A percentile compares a stretch with the other conserved stretches of the same genome.
These are phyloP conservation scores for Acomys russatus DNA, from an alignment of 2,797 vertebrate species.

Conservation along the genomic window DNA sequence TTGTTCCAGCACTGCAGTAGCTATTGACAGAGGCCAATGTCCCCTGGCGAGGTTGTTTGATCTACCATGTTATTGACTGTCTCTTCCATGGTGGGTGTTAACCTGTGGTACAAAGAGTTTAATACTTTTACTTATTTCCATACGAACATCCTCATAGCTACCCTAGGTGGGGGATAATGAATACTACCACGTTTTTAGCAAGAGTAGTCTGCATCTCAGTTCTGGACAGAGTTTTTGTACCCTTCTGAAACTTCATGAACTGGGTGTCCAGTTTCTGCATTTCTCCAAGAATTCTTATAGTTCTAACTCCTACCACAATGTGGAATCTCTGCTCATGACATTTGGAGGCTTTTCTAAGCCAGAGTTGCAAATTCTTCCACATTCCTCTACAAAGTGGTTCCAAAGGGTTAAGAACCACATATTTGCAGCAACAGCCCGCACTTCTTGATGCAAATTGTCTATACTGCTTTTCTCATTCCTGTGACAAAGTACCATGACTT, in stretches of 20 bases:
- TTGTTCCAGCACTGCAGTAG: neutral
- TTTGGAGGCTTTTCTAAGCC: neutral
- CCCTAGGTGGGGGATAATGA: neutral
- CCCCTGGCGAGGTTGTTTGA: neutral
- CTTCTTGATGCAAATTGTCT: neutral
- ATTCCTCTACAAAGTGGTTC: neutral
- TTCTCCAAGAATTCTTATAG: neutral
- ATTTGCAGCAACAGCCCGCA: neutral
- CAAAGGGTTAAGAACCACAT: neutral
- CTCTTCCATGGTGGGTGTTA: neutral
- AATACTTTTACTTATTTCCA: constrained; percentile 1
- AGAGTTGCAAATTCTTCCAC: neutral
- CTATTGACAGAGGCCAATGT: neutral
- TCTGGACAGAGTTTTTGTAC: neutral
- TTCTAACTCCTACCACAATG: neutral
- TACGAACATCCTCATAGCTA: neutral
- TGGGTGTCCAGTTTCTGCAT: neutral
- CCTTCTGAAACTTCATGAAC: neutral
- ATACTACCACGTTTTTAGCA: neutral
- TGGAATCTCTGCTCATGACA: neutral
- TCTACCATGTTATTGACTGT: neutral
- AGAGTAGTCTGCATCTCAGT: neutral
- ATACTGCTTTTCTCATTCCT: neutral
- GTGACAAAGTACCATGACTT: neutral
- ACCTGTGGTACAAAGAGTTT: neutral